Evolutionary conservation across 2,113 vertebrate species (phyloP), one percentile per base, ranked within the genome.

Genomic region (Orycteropus afer): DNA sequence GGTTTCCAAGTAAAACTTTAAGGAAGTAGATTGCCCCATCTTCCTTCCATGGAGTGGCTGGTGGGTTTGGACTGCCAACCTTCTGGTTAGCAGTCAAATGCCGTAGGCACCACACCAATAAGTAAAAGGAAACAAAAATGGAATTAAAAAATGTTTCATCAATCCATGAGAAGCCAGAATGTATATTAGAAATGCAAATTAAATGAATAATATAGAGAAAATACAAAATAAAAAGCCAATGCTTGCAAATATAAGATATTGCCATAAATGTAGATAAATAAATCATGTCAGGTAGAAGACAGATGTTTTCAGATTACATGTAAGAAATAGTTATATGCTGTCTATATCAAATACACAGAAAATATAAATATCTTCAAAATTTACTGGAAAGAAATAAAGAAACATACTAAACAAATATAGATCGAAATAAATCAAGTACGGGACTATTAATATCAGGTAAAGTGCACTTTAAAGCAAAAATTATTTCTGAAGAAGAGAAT

Each of bases 381-480:
- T 27, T 92, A 61, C n/a, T 83, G 42, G 61, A 69, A 84, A 23
- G 14, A 84, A 89, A 65, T 61, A 94, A 84, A 89, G 34, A 53
- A 8, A 40, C 34, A 67, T 61, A n/a, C 29, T 71, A 81, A 49
- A 86, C 79, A 94, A 86, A 94, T 63, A 55, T 23, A 5, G 9
- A 80, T 7, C 23, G 63, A 80, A 74, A 63, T 11, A 45, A 73
- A 67, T 67, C 34, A 17, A 4, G 15, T 67, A 2, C 61, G 23
- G 42, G 8, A 61, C 7, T 47, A 59, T 51, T 65, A 53, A 10
- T 34, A 91, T 80, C 40, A 86, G 14, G 80, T 65, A 81, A 74
- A n/a, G n/a, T n/a, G n/a, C n/a, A n/a, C n/a, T n/a, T n/a, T n/a
- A n/a, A n/a, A n/a, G n/a, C n/a, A n/a, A 79, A 89, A 89, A 85